Base-by-base conservation (phyloP, 64 coral and sea anemone genomes). In the Dendronephthya gigantea region DNA sequence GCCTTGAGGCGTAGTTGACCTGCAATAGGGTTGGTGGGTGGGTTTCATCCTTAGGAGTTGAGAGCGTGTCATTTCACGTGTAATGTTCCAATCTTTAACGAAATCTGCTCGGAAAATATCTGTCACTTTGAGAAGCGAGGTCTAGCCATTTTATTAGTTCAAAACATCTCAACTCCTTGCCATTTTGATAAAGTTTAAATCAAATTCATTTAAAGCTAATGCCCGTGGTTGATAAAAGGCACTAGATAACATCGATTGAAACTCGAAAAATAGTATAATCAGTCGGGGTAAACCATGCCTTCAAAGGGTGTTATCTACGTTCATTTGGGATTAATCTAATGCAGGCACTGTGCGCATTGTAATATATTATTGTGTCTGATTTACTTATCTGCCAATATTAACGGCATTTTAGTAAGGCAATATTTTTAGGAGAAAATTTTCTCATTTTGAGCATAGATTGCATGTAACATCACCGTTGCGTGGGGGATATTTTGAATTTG, bases 401-500 rank as follows among this genome's bases (percentile, higher is more conserved):
- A 34, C 72, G 9, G 15, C 15, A 16, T 79, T 79, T 79, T 45
- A 45, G 41, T 45, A 45, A 45, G 41, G 41, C 41, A 11, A 45
- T 45, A 45, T 45, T 45, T 45, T 45, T 79, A 79, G 30, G 72
- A 34, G 72, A 79, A 79, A 79, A 15, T 79, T 36, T 34, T 79
- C 72, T 79, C 36, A 39, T 8, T 13, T 39, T 36, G 15, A 29
- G 29, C 13, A 16, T 36, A 34, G 36, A 33, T 36, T 2, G 3
- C 30, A 9, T 36, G 6, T 11, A 33, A 35, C 72, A 79, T 79
- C 72, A 79, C 32, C 72, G 72, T 79, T 79, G 72, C 36, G 32
- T 79, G 72, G 36, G 72, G 72, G 72, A 79, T 34, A 39, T 35
- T 39, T 79, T 79, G 72, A 79, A 79, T 39, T 35, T 36, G 55